phyloP scores from a whole-genome alignment of 1,140 invertebrate genomes.

The Myzus persicae region DNA sequence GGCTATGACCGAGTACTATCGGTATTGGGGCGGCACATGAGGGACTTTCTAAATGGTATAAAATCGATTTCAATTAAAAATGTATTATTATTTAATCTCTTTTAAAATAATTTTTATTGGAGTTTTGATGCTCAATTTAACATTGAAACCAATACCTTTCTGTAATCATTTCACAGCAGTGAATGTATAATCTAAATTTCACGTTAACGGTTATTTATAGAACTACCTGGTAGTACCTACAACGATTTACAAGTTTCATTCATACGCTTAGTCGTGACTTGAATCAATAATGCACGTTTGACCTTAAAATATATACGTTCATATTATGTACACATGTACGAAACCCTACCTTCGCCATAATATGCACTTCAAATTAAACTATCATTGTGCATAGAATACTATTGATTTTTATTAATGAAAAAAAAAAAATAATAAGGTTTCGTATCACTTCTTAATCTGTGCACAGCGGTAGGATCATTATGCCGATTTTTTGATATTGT shows the following conservation, averaged over 20 bases:
- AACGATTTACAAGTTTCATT: not conserved
- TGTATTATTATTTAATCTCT: not conserved
- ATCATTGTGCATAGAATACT: not conserved
- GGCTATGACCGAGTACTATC: constrained; percentile 91
- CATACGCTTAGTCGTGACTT: not conserved
- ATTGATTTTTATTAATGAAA: not conserved
- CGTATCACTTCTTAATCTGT: not conserved
- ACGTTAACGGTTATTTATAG: not conserved
- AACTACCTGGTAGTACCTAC: not conserved
- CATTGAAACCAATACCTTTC: not conserved
- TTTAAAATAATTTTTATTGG: not conserved
- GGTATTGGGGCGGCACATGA: constrained; percentile 88
- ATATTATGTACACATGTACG: not conserved
- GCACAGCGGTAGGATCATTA: not conserved
- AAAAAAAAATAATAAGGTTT: not conserved
- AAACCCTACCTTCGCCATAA: too few relatives aligned
- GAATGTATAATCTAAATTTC: not conserved
- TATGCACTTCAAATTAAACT: not conserved
- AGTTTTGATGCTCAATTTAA: not conserved
- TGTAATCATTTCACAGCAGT: not conserved
- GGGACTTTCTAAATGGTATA: constrained; percentile 91
- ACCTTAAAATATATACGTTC: not conserved
- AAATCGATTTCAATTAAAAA: not conserved
- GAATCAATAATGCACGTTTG: constrained; percentile 19
- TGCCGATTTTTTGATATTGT: not conserved